A percentile compares a stretch with the other conserved stretches of the same genome.
phyloP scores from a whole-genome alignment of 2,888 invertebrate species.

The Tortricodes alternella region DNA sequence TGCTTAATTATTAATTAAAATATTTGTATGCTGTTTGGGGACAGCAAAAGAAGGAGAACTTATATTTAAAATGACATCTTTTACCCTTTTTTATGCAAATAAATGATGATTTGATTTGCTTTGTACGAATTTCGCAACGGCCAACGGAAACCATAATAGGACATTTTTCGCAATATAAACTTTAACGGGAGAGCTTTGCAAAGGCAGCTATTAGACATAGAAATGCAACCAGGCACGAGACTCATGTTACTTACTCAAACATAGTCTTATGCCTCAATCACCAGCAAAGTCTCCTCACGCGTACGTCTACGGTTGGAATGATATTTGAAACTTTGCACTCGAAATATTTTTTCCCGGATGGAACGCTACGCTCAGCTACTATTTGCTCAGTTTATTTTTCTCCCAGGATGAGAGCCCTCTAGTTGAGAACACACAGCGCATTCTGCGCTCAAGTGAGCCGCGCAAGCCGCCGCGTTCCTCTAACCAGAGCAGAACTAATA shows the following conservation, averaged over 20 bases:
- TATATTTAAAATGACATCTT: too few species aligned
- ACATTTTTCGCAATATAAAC: too few species aligned
- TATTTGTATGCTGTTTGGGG: too few species aligned
- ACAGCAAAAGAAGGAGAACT: too few species aligned
- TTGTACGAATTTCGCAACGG: too few species aligned
- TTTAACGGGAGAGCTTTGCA: too few species aligned
- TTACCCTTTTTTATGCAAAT: too few species aligned
- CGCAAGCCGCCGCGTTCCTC: constrained; percentile 58
- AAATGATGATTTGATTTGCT: too few species aligned
- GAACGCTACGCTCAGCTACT: constrained; percentile 54
- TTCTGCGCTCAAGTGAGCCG: constrained; percentile 61
- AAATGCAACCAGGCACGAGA: not conserved
- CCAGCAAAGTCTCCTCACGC: not conserved
- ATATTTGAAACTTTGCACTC: constrained; percentile 55
- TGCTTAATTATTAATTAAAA: too few species aligned
- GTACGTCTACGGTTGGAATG: constrained; percentile 1
- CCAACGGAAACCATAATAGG: too few species aligned
- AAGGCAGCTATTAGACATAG: too few species aligned
- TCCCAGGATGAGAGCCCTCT: constrained; percentile 61
- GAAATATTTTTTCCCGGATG: constrained; percentile 58
- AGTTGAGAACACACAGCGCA: constrained; percentile 63
- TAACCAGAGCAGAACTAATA: constrained; percentile 65
- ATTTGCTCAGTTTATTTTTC: constrained; percentile 76
- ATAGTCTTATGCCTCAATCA: not conserved
- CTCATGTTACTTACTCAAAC: constrained; percentile 4